A percentile compares a stretch with the other conserved stretches of the same genome.
phyloP scores from a whole-genome alignment of 2,113 vertebrate species.

The Vulpes vulpes region DNA sequence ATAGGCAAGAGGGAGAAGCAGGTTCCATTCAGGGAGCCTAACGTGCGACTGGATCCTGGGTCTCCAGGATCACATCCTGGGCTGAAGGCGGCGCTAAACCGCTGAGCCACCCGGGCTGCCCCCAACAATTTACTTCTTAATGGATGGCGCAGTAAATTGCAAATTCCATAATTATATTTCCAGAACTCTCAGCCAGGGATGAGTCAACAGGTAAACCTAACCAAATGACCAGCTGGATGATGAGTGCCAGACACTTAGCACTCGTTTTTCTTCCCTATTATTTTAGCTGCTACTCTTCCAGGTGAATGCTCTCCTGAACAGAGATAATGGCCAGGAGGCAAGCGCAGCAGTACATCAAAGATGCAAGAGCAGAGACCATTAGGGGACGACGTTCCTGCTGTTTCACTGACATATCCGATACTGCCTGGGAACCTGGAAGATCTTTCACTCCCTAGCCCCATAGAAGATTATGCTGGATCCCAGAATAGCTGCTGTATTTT shows the following conservation, averaged over 20 bases:
- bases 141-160: not conserved
- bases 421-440: constrained; percentile 30
- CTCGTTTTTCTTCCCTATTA: not conserved
- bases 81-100: too few relatives aligned
- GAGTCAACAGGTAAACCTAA: constrained; percentile 51
- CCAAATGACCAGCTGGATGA: constrained; percentile 21
- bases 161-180: not conserved
- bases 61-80: too few relatives aligned
- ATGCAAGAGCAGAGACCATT: constrained; percentile 1
- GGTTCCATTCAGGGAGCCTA: too few relatives aligned
- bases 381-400: constrained; percentile 20
- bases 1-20: too few relatives aligned
- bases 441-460: not conserved
- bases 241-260: not conserved
- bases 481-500: constrained; percentile 39
- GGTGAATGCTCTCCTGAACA: constrained; percentile 32
- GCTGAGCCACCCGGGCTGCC: not conserved
- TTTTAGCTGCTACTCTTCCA: constrained; percentile 48
- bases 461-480: constrained; percentile 35
- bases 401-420: constrained; percentile 18
- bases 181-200: constrained; percentile 16
- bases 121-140: constrained; percentile 47
- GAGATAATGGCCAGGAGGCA: constrained; percentile 43
- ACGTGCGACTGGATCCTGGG: too few relatives aligned
- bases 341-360: constrained; percentile 27